These are phyloP conservation scores for Artibeus jamaicensis DNA, from an alignment of 2,797 vertebrate genomes.

Conservation along the genomic window DNA sequence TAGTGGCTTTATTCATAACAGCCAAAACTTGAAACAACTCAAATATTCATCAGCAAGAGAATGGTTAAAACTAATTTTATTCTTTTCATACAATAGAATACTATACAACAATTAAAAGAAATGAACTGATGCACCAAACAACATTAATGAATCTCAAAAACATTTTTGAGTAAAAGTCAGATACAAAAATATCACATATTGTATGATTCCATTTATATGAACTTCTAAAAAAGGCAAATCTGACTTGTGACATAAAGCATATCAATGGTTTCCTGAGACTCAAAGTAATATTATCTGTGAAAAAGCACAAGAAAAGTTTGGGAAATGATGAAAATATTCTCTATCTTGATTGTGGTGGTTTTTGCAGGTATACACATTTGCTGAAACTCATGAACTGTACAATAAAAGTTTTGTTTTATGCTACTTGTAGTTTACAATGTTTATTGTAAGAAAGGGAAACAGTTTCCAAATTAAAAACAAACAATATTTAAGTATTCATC, in stretches of 20 bases:
- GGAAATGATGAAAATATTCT: slow-evolving; percentile 1
- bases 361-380: background rate
- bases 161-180: slow-evolving; percentile 23
- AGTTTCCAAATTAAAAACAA: slow-evolving; percentile 27
- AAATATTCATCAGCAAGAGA: background rate
- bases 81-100: background rate
- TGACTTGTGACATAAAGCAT: background rate
- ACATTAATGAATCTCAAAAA: background rate
- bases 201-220: background rate
- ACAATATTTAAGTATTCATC: background rate
- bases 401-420: background rate
- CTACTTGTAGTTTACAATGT: background rate
- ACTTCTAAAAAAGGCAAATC: background rate
- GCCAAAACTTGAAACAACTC: background rate
- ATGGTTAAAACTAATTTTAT: background rate
- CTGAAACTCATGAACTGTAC: background rate
- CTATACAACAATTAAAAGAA: background rate
- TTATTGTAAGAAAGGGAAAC: background rate
- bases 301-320: background rate
- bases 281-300: background rate
- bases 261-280: background rate
- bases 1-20: slow-evolving; percentile 8
- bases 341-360: background rate
- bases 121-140: background rate
- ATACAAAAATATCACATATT: background rate